phyloP scores from a whole-genome alignment of 2,797 vertebrate species.

The Sphaeramia orbicularis region DNA sequence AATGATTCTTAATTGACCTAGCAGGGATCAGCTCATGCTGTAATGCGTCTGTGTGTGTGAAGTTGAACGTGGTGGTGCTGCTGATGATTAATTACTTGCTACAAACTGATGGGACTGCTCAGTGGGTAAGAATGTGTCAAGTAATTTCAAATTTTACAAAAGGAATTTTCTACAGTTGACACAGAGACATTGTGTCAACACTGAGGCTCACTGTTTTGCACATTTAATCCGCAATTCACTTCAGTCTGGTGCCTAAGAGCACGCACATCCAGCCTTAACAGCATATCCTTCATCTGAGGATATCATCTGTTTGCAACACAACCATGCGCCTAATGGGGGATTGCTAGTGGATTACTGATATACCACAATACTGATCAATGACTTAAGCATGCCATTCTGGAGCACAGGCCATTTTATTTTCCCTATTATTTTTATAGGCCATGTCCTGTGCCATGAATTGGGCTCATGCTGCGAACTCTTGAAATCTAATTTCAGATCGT shows the following conservation, averaged over 20 bases:
- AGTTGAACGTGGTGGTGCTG: constrained; percentile 29
- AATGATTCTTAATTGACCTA: constrained; percentile 64
- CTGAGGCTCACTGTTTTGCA: constrained; percentile 10
- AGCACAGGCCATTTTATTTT: constrained; percentile 19
- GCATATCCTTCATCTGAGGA: constrained; percentile 18
- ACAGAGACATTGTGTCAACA: constrained; percentile 13
- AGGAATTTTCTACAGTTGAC: constrained; percentile 1
- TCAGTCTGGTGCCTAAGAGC: constrained; percentile 1
- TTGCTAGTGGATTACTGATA: constrained; percentile 2
- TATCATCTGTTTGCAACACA: neutral
- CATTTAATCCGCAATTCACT: constrained; percentile 14
- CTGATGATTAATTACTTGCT: constrained; percentile 59
- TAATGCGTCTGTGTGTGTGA: constrained; percentile 39
- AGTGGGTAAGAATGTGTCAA: constrained; percentile 32
- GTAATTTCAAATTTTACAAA: constrained; percentile 29
- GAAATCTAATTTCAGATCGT: constrained; percentile 75
- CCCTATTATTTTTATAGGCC: constrained; percentile 21
- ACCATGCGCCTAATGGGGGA: neutral
- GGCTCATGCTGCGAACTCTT: constrained; percentile 66
- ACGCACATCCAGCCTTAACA: neutral
- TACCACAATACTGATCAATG: constrained; percentile 14
- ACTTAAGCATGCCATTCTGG: constrained; percentile 29
- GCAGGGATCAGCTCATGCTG: constrained; percentile 50
- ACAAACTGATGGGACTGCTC: constrained; percentile 44
- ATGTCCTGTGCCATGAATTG: constrained; percentile 37